phyloP scores from a whole-genome alignment of 2,888 invertebrate genomes.

The Sturmia bella region DNA sequence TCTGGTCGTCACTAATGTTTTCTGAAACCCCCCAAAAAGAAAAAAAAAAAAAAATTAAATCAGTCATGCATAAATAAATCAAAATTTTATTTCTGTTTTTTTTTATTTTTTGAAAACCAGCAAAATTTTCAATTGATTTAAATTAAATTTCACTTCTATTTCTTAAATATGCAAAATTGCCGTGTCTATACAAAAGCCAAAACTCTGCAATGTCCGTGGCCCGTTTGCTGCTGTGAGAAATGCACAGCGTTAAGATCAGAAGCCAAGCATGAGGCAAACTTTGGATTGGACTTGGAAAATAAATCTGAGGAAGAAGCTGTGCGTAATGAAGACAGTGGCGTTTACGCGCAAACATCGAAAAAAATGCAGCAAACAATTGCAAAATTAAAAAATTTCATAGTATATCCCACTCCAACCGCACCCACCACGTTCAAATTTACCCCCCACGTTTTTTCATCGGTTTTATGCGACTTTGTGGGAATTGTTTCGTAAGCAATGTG shows the following conservation, averaged over 20 bases:
- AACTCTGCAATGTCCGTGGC: conserved; percentile 51
- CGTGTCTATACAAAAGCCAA: conserved; percentile 6
- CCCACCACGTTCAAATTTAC: conserved; percentile 16
- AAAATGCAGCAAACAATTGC: not conserved
- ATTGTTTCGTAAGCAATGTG: conserved; percentile 65
- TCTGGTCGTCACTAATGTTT: conserved; percentile 72
- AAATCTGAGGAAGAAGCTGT: conserved; percentile 13
- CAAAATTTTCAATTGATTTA: not conserved
- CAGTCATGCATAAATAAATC: not conserved
- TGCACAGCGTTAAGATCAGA: conserved; percentile 61
- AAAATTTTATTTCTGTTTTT: no score
- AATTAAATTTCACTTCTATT: not conserved
- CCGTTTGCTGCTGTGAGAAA: conserved; percentile 72
- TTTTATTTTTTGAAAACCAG: not conserved
- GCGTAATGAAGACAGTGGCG: not conserved
- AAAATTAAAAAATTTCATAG: not conserved
- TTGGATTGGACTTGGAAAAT: not conserved
- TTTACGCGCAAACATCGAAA: not conserved
- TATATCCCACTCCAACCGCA: not conserved
- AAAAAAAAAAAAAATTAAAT: conserved; percentile 1
- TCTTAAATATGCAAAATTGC: conserved; percentile 49
- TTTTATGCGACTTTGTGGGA: conserved; percentile 63
- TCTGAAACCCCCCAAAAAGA: no score
- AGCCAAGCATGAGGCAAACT: not conserved
- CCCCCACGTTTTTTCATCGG: not conserved